Percentiles rank a stretch among this genome's conserved stretches.
These are phyloP conservation scores for Dendropsophus ebraccatus DNA, from an alignment of 2,113 vertebrate genomes.

Conservation along the genomic window DNA sequence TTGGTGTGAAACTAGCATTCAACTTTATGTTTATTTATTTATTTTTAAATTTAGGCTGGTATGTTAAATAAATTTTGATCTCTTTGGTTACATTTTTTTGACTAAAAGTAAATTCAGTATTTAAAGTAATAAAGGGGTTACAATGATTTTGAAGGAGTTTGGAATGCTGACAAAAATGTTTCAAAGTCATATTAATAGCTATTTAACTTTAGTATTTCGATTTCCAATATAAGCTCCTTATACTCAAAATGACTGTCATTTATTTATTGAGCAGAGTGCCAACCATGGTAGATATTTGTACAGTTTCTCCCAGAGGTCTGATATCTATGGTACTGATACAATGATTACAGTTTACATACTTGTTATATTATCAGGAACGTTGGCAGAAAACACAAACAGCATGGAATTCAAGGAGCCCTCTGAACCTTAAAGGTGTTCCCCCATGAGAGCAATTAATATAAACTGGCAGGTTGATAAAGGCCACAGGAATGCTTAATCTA, in stretches of 20 bases:
- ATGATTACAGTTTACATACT: neutral
- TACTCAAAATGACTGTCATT: neutral
- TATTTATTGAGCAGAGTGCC: neutral
- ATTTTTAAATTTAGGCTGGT: too few species aligned
- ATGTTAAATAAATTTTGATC: too few species aligned
- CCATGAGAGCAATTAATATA: conserved; percentile 22
- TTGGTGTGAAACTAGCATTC: too few species aligned
- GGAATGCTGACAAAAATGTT: too few species aligned
- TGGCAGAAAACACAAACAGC: neutral
- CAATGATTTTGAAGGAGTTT: too few species aligned
- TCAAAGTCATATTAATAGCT: too few species aligned
- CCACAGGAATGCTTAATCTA: neutral
- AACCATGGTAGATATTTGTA: neutral
- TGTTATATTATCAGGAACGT: neutral
- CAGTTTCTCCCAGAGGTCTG: neutral
- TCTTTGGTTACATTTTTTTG: too few species aligned
- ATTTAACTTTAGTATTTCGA: too few species aligned
- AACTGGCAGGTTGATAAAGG: neutral
- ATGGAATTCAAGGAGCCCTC: neutral
- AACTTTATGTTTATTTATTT: too few species aligned
- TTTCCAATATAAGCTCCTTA: too few species aligned
- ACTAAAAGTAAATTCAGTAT: too few species aligned
- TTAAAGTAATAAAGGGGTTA: too few species aligned
- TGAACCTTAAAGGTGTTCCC: conserved; percentile 30
- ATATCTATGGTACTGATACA: neutral